Percentiles rank a stretch among this genome's conserved stretches.
Evolutionary conservation across 2,113 vertebrate genomes (phyloP).

Genomic region (Sprattus sprattus): DNA sequence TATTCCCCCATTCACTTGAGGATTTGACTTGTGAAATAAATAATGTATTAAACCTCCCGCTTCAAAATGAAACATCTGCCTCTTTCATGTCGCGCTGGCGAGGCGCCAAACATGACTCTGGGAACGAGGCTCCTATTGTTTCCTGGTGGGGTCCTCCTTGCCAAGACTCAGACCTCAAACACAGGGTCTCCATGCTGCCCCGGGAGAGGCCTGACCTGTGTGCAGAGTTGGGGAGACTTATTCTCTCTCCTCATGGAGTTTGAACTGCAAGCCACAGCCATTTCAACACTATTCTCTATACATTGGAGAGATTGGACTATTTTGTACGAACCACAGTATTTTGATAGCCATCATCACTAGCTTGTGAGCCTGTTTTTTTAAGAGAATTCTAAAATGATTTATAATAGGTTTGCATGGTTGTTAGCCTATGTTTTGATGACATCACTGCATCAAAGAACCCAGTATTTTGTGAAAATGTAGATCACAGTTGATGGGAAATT

Average conservation of each 20-base stretch:
- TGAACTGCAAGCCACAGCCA: not conserved
- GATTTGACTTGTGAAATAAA: constrained; percentile 60
- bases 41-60: constrained; percentile 58
- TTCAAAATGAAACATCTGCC: constrained; percentile 66
- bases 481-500: not conserved
- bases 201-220: not conserved
- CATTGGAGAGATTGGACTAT: not conserved
- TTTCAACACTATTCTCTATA: not conserved
- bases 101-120: constrained; percentile 60
- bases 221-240: not conserved
- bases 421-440: not conserved
- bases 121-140: constrained; percentile 51
- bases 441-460: not conserved
- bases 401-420: not conserved
- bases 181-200: not conserved
- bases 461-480: not conserved
- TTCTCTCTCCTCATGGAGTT: not conserved
- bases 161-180: constrained; percentile 44
- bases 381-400: not conserved
- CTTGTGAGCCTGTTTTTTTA: not conserved
- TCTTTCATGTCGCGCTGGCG: constrained; percentile 64
- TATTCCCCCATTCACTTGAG: constrained; percentile 52
- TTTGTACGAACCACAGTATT: not conserved
- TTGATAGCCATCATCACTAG: not conserved
- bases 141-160: constrained; percentile 54